phyloP scores from a whole-genome alignment of 1,140 invertebrate genomes.

The Sarcophaga peregrina region DNA sequence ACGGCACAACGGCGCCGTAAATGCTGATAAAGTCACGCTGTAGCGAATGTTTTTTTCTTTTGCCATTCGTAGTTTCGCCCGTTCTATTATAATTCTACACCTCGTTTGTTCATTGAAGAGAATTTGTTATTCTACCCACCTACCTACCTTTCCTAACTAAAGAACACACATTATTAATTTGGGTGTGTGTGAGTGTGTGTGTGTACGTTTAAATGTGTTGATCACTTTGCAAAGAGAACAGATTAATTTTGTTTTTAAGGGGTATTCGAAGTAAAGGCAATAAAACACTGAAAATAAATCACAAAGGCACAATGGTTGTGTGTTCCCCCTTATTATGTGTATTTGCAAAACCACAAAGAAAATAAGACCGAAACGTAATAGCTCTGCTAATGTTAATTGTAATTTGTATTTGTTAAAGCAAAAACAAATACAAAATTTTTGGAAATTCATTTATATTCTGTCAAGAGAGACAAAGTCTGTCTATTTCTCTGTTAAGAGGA shows the following conservation, averaged over 20 bases:
- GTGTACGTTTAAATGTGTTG: too few species aligned
- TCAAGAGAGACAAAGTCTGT: too few species aligned
- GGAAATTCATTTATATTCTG: too few species aligned
- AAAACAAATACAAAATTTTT: too few species aligned
- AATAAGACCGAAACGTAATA: too few species aligned
- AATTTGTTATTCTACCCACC: not conserved
- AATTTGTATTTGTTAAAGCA: too few species aligned
- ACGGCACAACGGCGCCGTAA: conserved; percentile 42
- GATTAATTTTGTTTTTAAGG: not conserved
- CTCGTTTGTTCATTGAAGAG: not conserved
- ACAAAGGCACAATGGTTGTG: not conserved
- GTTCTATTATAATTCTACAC: conserved; percentile 1
- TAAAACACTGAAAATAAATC: not conserved
- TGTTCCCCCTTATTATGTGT: not conserved
- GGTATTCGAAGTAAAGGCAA: not conserved
- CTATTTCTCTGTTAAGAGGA: too few species aligned
- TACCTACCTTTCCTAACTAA: not conserved
- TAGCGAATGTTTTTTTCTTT: conserved; percentile 10
- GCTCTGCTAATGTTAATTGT: too few species aligned
- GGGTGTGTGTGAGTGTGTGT: too few species aligned
- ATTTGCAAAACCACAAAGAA: not conserved
- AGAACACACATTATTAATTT: too few species aligned
- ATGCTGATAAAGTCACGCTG: conserved; percentile 43
- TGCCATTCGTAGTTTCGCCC: not conserved
- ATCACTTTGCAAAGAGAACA: too few species aligned